These are phyloP conservation scores for Mycetomoellerius zeteki DNA, from an alignment of 1,140 invertebrate species.

Conservation along the genomic window DNA sequence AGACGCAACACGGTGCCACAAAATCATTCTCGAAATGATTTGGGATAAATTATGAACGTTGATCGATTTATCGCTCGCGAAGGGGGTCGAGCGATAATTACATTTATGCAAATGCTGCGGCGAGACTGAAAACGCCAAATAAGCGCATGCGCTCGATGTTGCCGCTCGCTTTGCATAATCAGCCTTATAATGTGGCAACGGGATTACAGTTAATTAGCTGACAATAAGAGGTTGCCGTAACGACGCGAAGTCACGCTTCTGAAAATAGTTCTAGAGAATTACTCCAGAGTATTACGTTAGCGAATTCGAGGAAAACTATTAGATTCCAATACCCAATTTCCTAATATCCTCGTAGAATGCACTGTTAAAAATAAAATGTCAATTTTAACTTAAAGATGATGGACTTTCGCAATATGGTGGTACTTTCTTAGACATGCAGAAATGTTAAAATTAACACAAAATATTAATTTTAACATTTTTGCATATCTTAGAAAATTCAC, in stretches of 20 bases:
- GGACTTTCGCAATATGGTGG: no score
- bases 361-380: no score
- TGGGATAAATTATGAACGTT: neutral
- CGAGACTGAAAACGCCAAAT: slow-evolving; percentile 43
- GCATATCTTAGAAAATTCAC: no score
- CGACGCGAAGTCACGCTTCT: slow-evolving; percentile 53
- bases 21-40: neutral
- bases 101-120: slow-evolving; percentile 75
- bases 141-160: slow-evolving; percentile 44
- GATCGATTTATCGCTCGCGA: slow-evolving; percentile 23
- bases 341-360: neutral
- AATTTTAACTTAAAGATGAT: no score
- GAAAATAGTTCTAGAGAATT: slow-evolving; percentile 45
- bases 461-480: no score
- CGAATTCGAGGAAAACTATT: neutral
- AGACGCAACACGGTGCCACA: neutral
- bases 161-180: slow-evolving; percentile 76
- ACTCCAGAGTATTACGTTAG: neutral
- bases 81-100: slow-evolving; percentile 66
- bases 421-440: no score
- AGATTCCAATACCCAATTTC: slow-evolving; percentile 1
- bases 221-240: slow-evolving; percentile 68
- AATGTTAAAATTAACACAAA: no score
- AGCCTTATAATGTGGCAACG: slow-evolving; percentile 73
- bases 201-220: slow-evolving; percentile 78